These are phyloP conservation scores for Oryzaephilus surinamensis DNA, from an alignment of 1,140 invertebrate genomes.

Conservation along the genomic window DNA sequence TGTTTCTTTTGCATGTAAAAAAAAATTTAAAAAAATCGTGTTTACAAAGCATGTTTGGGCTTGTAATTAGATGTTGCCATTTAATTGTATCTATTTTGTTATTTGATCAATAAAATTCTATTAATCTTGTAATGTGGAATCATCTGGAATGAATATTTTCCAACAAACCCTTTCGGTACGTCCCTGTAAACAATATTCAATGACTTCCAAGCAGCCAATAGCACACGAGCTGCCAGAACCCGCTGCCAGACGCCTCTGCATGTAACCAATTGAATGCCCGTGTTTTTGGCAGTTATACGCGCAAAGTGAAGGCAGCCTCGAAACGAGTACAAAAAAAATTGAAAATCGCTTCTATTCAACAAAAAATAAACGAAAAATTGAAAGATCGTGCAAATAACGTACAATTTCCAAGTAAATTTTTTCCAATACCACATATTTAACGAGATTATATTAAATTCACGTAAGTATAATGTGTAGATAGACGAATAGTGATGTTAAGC, in stretches of 20 bases:
- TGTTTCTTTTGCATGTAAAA: conserved; percentile 1
- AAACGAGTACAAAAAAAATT: conserved; percentile 22
- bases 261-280: conserved; percentile 21
- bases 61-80: background rate
- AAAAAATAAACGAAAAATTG: conserved; percentile 21
- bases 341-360: conserved; percentile 27
- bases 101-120: background rate
- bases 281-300: conserved; percentile 25
- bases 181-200: conserved; percentile 12
- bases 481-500: background rate
- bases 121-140: background rate
- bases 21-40: background rate
- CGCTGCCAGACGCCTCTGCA: conserved; percentile 32
- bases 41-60: background rate
- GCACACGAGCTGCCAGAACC: conserved; percentile 25
- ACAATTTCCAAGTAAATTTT: too few species aligned
- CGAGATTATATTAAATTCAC: conserved; percentile 28
- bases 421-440: conserved; percentile 8
- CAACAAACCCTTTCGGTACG: conserved; percentile 6
- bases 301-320: conserved; percentile 4
- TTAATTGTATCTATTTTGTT: background rate
- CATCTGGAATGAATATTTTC: background rate
- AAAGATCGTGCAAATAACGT: too few species aligned
- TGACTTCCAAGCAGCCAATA: conserved; percentile 14
- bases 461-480: conserved; percentile 20